Evolutionary conservation across 2,888 invertebrate species (phyloP).

Genomic region (Rhorus exstirpatorius): DNA sequence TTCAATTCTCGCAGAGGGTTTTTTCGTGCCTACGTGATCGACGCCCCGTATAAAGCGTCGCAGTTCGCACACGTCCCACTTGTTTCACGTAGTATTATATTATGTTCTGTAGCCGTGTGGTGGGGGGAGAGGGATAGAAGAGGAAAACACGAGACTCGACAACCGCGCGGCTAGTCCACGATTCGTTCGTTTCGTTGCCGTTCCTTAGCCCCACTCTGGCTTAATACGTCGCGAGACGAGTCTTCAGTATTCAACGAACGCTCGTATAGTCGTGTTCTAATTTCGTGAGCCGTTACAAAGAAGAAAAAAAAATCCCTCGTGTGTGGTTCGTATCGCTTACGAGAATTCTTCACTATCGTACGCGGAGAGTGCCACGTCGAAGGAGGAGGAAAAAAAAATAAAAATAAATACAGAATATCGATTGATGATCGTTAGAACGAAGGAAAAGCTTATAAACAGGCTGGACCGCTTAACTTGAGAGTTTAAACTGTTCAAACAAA

Average conservation of each 20-base stretch:
- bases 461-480: slow-evolving; percentile 34
- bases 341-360: background rate
- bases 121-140: background rate
- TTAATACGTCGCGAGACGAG: background rate
- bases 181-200: slow-evolving; percentile 65
- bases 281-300: background rate
- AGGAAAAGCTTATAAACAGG: slow-evolving; percentile 18
- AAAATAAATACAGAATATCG: background rate
- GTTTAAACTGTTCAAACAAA: slow-evolving; percentile 40
- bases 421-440: slow-evolving; percentile 1
- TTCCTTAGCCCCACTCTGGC: background rate
- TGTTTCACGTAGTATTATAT: slow-evolving; percentile 70
- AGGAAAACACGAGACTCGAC: slow-evolving; percentile 3
- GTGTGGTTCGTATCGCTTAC: slow-evolving; percentile 4
- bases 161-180: slow-evolving; percentile 42
- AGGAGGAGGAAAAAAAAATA: slow-evolving; percentile 5
- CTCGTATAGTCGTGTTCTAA: slow-evolving; percentile 68
- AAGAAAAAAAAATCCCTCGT: background rate
- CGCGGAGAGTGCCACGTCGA: background rate
- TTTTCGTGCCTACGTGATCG: slow-evolving; percentile 78
- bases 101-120: background rate
- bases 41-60: slow-evolving; percentile 78
- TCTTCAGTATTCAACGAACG: slow-evolving; percentile 73
- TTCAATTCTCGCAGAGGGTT: background rate
- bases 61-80: slow-evolving; percentile 71